Percentiles rank a stretch among this genome's conserved stretches.
Conservation (phyloP, 2,888 invertebrate species). For the Andrena bucephala region DNA sequence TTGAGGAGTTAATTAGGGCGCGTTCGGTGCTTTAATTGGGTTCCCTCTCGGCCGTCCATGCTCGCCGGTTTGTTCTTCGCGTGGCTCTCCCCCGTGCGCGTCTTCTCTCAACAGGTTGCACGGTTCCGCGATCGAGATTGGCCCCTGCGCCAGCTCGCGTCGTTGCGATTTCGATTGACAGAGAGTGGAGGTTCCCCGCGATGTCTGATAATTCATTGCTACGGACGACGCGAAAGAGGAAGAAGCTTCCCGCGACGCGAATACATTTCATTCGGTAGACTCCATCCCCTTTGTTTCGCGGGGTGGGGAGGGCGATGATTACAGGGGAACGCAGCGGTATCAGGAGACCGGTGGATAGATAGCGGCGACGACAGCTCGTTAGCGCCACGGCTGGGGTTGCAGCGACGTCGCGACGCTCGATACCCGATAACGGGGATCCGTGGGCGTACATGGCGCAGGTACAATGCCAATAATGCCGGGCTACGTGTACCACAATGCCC, state of each 20-base stretch:
- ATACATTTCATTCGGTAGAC: background rate
- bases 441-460: slow-evolving; percentile 72
- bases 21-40: slow-evolving; percentile 82
- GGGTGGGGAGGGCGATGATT: slow-evolving; percentile 25
- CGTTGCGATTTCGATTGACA: background rate
- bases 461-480: slow-evolving; percentile 64
- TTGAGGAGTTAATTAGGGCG: slow-evolving; percentile 84
- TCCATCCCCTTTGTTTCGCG: slow-evolving; percentile 1
- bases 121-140: slow-evolving; percentile 12
- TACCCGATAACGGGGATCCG: slow-evolving; percentile 72
- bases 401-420: slow-evolving; percentile 78
- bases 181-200: too few species aligned
- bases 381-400: slow-evolving; percentile 72
- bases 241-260: slow-evolving; percentile 27
- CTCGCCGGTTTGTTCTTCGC: slow-evolving; percentile 13
- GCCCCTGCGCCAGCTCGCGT: too few species aligned
- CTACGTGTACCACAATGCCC: slow-evolving; percentile 74
- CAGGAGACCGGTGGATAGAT: slow-evolving; percentile 62
- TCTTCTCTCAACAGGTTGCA: slow-evolving; percentile 76
- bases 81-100: slow-evolving; percentile 8
- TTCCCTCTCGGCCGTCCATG: slow-evolving; percentile 49
- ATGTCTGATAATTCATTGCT: too few species aligned
- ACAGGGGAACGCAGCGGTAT: slow-evolving; percentile 51
- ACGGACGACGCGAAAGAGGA: background rate
- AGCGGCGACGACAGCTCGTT: slow-evolving; percentile 81